Conservation (phyloP, 1,140 invertebrate genomes). For the Panagrolaimus sp. region DNA sequence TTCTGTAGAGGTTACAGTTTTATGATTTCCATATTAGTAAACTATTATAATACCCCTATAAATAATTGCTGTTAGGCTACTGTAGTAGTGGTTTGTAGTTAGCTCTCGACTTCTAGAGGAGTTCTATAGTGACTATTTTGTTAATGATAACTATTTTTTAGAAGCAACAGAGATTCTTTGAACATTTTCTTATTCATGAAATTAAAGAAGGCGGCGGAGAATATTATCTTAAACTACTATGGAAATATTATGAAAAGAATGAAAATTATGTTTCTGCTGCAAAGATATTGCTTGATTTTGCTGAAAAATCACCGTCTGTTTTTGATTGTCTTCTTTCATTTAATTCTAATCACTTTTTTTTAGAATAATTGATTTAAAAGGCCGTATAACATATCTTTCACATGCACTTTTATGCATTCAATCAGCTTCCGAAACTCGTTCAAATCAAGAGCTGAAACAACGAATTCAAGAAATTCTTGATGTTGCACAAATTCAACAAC, state of each 20-base stretch:
- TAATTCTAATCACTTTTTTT: constrained; percentile 39
- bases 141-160: no score
- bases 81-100: no score
- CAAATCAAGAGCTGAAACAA: constrained; percentile 74
- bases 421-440: constrained; percentile 64
- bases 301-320: constrained; percentile 71
- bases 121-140: no score
- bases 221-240: constrained; percentile 74
- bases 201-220: constrained; percentile 58
- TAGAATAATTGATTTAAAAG: constrained; percentile 60
- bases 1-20: no score
- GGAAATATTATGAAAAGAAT: constrained; percentile 87
- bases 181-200: constrained; percentile 46
- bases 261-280: constrained; percentile 85
- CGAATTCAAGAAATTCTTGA: constrained; percentile 87
- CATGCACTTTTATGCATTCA: constrained; percentile 85
- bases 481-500: constrained; percentile 47
- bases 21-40: no score
- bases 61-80: no score
- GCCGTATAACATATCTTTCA: constrained; percentile 80
- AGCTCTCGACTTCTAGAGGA: no score
- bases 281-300: constrained; percentile 76
- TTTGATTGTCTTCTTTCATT: constrained; percentile 62
- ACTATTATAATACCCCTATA: no score
- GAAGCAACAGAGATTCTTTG: constrained; percentile 59